A percentile compares a stretch with the other conserved stretches of the same genome.
phyloP scores from a whole-genome alignment of 2,797 vertebrate species.

The Atherinosoma microstoma region DNA sequence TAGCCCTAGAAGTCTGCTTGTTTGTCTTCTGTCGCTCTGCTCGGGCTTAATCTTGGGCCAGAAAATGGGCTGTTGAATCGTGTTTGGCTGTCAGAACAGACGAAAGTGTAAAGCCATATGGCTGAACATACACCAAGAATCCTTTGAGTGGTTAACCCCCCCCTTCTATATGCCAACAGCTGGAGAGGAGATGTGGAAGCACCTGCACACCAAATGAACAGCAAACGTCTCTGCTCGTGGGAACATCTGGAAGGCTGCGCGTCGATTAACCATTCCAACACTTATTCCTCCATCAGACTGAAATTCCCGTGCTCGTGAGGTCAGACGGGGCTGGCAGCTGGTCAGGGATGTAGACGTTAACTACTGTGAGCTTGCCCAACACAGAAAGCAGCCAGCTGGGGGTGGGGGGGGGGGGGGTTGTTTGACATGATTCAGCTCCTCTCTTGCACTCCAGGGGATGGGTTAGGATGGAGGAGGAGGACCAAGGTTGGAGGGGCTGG shows the following conservation, averaged over 20 bases:
- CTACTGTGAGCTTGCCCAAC: conserved; percentile 62
- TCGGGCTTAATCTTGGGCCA: conserved; percentile 73
- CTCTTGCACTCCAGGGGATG: conserved; percentile 35
- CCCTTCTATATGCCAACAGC: conserved; percentile 75
- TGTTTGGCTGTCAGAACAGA: conserved; percentile 83
- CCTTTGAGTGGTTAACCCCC: conserved; percentile 76
- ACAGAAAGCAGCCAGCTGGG: conserved; percentile 39
- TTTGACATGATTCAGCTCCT: conserved; percentile 74
- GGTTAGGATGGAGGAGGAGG: conserved; percentile 12
- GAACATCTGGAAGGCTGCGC: conserved; percentile 82
- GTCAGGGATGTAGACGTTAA: conserved; percentile 71
- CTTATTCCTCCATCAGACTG: conserved; percentile 62
- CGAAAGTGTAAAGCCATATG: conserved; percentile 80
- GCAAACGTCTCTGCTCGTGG: conserved; percentile 61
- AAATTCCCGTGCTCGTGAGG: conserved; percentile 72
- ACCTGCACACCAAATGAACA: conserved; percentile 85
- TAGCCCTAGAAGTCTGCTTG: conserved; percentile 72
- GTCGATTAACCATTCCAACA: conserved; percentile 67
- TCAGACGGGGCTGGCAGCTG: conserved; percentile 75
- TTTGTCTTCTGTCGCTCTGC: conserved; percentile 74
- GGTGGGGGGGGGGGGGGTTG: conserved; percentile 24
- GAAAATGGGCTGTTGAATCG: conserved; percentile 76
- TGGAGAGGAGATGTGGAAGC: conserved; percentile 83
- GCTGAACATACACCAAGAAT: conserved; percentile 76
- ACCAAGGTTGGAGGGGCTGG: background rate